phyloP scores from a whole-genome alignment of 2,113 vertebrate species.

The Erythrolamprus reginae region DNA sequence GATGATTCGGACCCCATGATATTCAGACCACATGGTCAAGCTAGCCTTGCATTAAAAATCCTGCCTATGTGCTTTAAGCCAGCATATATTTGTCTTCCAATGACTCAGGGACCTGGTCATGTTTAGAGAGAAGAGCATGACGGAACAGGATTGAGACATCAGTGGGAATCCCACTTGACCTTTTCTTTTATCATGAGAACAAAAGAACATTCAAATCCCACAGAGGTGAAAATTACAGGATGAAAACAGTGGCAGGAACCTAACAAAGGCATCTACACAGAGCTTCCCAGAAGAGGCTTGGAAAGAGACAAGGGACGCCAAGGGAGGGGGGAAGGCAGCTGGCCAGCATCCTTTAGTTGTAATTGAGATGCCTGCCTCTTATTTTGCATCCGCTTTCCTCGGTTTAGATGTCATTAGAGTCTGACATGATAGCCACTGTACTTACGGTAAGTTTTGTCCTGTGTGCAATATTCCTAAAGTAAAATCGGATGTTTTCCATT shows the following conservation, averaged over 20 bases:
- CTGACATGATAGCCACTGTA: neutral
- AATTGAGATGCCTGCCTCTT: neutral
- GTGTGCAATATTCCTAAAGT: neutral
- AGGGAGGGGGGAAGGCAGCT: neutral
- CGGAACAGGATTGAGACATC: neutral
- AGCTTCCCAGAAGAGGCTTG: neutral
- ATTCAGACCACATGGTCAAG: neutral
- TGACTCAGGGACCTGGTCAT: neutral
- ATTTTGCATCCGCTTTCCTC: neutral
- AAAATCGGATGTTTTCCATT: neutral
- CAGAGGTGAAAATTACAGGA: neutral
- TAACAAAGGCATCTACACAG: neutral
- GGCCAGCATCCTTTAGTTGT: neutral
- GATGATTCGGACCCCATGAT: neutral
- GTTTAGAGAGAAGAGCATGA: neutral
- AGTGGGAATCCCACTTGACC: neutral
- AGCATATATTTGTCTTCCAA: neutral
- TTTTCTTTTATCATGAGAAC: neutral
- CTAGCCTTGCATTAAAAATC: neutral
- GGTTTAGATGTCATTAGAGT: neutral
- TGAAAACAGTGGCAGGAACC: neutral
- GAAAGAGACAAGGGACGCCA: neutral
- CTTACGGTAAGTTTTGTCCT: neutral
- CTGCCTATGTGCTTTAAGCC: neutral
- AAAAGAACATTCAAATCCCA: neutral